phyloP scores from a whole-genome alignment of 2,888 invertebrate genomes.

The Quadriops clusia region DNA sequence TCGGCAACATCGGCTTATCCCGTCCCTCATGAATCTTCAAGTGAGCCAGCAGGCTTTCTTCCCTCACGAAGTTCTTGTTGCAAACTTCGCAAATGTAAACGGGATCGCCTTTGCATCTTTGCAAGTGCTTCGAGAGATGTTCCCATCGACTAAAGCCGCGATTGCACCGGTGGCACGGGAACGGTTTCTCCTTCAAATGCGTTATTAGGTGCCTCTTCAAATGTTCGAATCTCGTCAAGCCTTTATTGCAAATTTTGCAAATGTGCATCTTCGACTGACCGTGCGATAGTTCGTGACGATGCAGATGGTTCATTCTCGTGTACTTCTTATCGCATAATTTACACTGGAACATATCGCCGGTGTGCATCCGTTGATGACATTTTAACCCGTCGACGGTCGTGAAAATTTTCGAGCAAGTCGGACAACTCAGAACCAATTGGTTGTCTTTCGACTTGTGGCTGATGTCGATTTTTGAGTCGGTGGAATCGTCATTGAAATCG shows the following conservation, averaged over 20 bases:
- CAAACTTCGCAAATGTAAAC: conserved; percentile 38
- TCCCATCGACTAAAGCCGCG: conserved; percentile 34
- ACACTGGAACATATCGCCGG: conserved; percentile 33
- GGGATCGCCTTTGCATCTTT: conserved; percentile 35
- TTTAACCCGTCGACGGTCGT: conserved; percentile 32
- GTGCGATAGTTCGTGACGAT: conserved; percentile 32
- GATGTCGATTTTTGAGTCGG: too few relatives aligned
- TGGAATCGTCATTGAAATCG: too few relatives aligned
- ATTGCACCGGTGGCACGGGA: conserved; percentile 32
- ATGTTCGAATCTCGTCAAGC: conserved; percentile 33
- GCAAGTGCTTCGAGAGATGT: conserved; percentile 31
- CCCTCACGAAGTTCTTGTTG: conserved; percentile 30
- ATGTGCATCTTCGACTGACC: conserved; percentile 32
- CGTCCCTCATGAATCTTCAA: conserved; percentile 31
- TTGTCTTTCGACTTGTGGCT: too few relatives aligned
- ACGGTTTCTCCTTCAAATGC: conserved; percentile 35
- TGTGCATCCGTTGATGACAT: conserved; percentile 30
- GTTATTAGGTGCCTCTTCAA: conserved; percentile 33
- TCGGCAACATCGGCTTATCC: conserved; percentile 28
- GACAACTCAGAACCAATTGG: conserved; percentile 29
- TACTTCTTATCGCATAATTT: conserved; percentile 33
- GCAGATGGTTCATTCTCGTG: conserved; percentile 30
- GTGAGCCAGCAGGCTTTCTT: conserved; percentile 34
- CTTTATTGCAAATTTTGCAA: conserved; percentile 35
- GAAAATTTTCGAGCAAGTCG: conserved; percentile 32